phyloP scores from a whole-genome alignment of 2,113 vertebrate species.

The Chiloscyllium plagiosum region DNA sequence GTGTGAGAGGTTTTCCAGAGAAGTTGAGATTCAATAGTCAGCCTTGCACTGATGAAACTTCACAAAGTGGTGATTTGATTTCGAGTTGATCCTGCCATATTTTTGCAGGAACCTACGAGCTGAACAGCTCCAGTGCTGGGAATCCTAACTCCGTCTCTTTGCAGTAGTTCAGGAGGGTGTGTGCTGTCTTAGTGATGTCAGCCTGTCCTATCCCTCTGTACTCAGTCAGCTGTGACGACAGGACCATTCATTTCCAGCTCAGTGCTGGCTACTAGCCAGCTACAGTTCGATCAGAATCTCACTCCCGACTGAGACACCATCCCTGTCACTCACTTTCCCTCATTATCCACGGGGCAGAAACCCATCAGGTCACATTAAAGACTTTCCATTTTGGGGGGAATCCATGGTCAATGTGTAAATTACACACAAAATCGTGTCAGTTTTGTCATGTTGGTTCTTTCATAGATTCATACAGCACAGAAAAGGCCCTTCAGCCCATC shows the following conservation, averaged over 20 bases:
- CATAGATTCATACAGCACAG: too few species aligned
- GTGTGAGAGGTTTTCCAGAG: neutral
- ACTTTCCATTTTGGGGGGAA: neutral
- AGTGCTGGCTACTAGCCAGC: neutral
- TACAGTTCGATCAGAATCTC: neutral
- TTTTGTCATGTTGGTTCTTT: neutral
- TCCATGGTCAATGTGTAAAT: neutral
- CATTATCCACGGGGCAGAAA: neutral
- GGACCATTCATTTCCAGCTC: constrained; percentile 27
- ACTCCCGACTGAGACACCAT: neutral
- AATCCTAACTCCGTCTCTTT: neutral
- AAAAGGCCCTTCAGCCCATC: too few species aligned
- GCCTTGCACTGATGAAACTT: neutral
- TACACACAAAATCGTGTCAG: neutral
- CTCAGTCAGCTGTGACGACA: constrained; percentile 1
- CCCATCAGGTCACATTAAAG: neutral
- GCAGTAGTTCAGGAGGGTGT: neutral
- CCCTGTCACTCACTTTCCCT: neutral
- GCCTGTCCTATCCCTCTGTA: neutral
- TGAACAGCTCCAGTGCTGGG: neutral
- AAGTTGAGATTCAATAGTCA: neutral
- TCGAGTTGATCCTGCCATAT: neutral
- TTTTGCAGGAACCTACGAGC: neutral
- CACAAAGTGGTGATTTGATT: neutral
- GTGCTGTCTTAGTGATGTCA: neutral